These are phyloP conservation scores for Drosophila chauvacae DNA, from an alignment of 1,140 invertebrate species.

Conservation along the genomic window DNA sequence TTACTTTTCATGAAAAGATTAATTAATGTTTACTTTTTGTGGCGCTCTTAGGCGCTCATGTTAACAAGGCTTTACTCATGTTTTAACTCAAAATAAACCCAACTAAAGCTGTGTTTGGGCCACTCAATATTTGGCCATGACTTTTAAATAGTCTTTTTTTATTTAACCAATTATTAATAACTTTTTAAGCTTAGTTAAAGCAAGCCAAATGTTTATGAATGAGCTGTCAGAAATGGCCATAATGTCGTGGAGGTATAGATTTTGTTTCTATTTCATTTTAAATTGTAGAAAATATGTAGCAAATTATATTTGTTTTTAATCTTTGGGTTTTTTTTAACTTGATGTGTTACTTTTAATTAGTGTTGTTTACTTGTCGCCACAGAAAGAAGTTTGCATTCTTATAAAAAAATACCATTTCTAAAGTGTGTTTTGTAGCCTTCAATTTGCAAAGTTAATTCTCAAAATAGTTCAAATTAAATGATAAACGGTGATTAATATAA, in stretches of 20 bases:
- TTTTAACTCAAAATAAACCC: background rate
- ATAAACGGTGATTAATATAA: too few relatives aligned
- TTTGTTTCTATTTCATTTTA: background rate
- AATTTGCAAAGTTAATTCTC: too few relatives aligned
- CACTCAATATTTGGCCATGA: conserved; percentile 6
- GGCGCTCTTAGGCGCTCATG: background rate
- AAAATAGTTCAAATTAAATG: background rate
- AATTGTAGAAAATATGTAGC: background rate
- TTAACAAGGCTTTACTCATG: background rate
- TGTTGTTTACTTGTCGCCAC: background rate
- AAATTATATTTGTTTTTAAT: background rate
- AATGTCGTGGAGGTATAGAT: too few relatives aligned
- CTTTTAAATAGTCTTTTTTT: background rate
- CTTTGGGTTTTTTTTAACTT: background rate
- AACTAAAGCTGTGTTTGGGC: background rate
- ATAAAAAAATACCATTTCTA: background rate
- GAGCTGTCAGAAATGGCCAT: background rate
- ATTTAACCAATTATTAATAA: background rate
- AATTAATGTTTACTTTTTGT: background rate
- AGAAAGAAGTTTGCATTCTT: too few relatives aligned
- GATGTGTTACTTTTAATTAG: background rate
- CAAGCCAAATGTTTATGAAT: background rate
- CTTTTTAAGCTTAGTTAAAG: background rate
- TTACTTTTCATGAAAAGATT: background rate
- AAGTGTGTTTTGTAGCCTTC: background rate